Conservation (phyloP, 2,888 invertebrate genomes). For the Halictus ligatus region DNA sequence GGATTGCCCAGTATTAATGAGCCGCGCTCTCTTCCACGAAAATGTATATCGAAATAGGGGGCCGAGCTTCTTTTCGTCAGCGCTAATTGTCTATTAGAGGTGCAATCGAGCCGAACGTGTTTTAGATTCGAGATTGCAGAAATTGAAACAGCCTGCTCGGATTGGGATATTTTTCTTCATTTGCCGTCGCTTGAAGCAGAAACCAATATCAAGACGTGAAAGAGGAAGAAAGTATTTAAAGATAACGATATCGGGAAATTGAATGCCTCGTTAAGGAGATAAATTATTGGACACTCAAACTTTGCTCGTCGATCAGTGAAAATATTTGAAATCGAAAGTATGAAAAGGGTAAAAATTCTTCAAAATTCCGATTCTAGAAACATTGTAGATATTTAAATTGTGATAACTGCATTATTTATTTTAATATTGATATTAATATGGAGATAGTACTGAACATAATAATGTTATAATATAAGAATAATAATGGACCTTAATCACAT, state of each 20-base stretch:
- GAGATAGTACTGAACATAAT: too few relatives aligned
- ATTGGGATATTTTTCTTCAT: slow-evolving; percentile 8
- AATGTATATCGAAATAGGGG: background rate
- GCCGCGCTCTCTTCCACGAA: background rate
- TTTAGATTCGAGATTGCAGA: background rate
- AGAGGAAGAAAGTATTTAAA: background rate
- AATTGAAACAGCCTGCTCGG: background rate
- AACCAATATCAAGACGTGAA: background rate
- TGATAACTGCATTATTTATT: too few relatives aligned
- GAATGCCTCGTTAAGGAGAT: background rate
- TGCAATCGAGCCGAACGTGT: background rate
- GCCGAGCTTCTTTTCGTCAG: background rate
- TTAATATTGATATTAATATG: too few relatives aligned
- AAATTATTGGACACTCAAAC: background rate
- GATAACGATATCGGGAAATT: background rate
- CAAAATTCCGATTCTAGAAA: too few relatives aligned
- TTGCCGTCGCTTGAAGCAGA: background rate
- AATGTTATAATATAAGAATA: too few relatives aligned
- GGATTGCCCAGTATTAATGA: slow-evolving; percentile 44
- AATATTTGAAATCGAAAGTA: background rate
- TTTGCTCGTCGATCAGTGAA: background rate
- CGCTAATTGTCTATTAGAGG: slow-evolving; percentile 1
- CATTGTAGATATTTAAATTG: too few relatives aligned
- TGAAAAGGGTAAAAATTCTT: background rate
- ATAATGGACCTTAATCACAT: too few relatives aligned